A percentile compares a stretch with the other conserved stretches of the same genome.
phyloP scores from a whole-genome alignment of 2,888 invertebrate genomes.

The Stictocephala bisonia region DNA sequence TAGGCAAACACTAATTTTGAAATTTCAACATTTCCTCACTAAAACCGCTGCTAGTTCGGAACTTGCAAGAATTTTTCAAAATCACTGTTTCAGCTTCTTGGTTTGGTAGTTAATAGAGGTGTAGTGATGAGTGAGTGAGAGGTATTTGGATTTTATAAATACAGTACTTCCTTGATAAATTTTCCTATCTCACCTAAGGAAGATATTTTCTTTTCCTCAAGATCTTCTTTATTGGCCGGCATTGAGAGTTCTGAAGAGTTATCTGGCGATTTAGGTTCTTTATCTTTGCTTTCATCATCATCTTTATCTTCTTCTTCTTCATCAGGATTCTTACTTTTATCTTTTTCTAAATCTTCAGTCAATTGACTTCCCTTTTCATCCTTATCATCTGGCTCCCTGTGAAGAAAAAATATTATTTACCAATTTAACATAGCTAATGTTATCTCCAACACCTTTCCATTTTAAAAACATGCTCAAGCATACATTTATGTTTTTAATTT shows the following conservation, averaged over 20 bases:
- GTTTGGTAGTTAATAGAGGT: too few relatives aligned
- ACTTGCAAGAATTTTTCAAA: too few relatives aligned
- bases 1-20: too few relatives aligned
- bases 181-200: slow-evolving; percentile 60
- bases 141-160: not conserved
- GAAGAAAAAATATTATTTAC: not conserved
- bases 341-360: slow-evolving; percentile 59
- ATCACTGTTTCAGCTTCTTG: too few relatives aligned
- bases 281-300: slow-evolving; percentile 64
- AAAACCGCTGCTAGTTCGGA: too few relatives aligned
- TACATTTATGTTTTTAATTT: not conserved
- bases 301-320: slow-evolving; percentile 66
- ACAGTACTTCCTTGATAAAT: not conserved
- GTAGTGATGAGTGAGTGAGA: too few relatives aligned
- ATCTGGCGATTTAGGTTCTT: slow-evolving; percentile 63
- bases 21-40: too few relatives aligned
- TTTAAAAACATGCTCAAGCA: too few relatives aligned
- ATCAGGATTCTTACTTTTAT: slow-evolving; percentile 62
- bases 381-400: slow-evolving; percentile 53
- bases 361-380: slow-evolving; percentile 60
- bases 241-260: not conserved
- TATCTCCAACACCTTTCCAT: slow-evolving; percentile 60
- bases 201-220: slow-evolving; percentile 61
- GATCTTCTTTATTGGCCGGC: slow-evolving; percentile 16
- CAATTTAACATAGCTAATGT: not conserved